Conservation (phyloP, 2,113 vertebrate species). For the Erythrocercus mccallii region DNA sequence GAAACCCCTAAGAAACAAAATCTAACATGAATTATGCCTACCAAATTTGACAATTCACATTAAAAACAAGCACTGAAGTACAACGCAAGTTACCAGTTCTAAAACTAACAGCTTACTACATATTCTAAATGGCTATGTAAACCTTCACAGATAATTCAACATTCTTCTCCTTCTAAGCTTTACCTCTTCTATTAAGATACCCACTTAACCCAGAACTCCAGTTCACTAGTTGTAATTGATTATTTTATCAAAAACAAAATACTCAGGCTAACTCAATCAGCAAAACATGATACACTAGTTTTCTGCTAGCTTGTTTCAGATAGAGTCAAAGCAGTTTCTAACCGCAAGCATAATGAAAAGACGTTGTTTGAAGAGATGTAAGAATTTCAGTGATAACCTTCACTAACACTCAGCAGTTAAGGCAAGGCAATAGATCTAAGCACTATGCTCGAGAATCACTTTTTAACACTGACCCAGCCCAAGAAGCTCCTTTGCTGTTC, state of each 20-base stretch:
- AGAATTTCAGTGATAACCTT: not conserved
- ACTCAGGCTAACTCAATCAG: not conserved
- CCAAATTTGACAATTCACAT: not conserved
- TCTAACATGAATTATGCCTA: not conserved
- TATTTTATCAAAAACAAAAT: not conserved
- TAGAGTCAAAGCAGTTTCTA: not conserved
- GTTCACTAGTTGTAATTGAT: not conserved
- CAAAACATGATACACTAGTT: not conserved
- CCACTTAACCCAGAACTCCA: not conserved
- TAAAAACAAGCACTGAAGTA: not conserved
- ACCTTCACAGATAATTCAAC: not conserved
- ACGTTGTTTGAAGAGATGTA: not conserved
- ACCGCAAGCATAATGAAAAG: not conserved
- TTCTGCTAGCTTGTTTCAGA: not conserved
- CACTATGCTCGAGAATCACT: rapidly evolving
- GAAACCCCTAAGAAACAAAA: not conserved
- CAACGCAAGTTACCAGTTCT: not conserved
- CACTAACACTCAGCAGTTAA: not conserved
- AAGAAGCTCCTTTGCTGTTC: not conserved
- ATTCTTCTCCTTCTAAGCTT: not conserved
- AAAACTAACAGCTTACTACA: not conserved
- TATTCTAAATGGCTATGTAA: not conserved
- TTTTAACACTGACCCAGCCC: not conserved
- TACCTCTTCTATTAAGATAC: not conserved
- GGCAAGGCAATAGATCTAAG: not conserved